phyloP scores from a whole-genome alignment of 2,888 invertebrate genomes.

The Yponomeuta cagnagella region DNA sequence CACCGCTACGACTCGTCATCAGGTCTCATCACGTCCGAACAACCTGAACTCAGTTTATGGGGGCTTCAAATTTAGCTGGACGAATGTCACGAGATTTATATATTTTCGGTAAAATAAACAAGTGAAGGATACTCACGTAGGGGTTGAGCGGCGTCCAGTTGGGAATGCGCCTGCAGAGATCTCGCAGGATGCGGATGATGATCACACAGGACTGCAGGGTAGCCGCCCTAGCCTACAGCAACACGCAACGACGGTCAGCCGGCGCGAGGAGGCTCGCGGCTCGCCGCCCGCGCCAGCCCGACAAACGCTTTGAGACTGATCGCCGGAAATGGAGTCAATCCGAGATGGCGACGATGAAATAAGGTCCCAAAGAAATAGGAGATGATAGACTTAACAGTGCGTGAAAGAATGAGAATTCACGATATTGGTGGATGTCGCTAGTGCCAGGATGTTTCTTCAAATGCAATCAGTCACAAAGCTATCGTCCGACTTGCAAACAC shows the following conservation, averaged over 20 bases:
- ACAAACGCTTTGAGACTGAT: neutral
- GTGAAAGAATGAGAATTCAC: neutral
- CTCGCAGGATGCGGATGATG: constrained; percentile 95
- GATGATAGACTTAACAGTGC: neutral
- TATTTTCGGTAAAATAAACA: neutral
- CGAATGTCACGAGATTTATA: too few relatives aligned
- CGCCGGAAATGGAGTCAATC: neutral
- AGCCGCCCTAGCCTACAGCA: constrained; percentile 92
- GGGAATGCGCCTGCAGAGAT: constrained; percentile 94
- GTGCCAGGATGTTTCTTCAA: too few relatives aligned
- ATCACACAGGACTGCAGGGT: constrained; percentile 97
- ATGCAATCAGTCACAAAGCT: neutral
- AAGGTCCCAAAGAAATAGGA: neutral
- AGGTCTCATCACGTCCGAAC: neutral
- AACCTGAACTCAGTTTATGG: too few relatives aligned
- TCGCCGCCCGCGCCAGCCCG: neutral
- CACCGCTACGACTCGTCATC: constrained; percentile 7
- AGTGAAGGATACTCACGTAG: constrained; percentile 83
- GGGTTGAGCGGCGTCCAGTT: constrained; percentile 96
- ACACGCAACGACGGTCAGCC: constrained; percentile 13
- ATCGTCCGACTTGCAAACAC: neutral
- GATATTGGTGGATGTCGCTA: neutral
- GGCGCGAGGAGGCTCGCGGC: neutral
- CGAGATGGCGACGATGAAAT: neutral
- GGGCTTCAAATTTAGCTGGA: too few relatives aligned